Percentiles rank a stretch among this genome's conserved stretches.
Conservation (phyloP, 2,888 invertebrate species). For the Sphaerophoria taeniata region DNA sequence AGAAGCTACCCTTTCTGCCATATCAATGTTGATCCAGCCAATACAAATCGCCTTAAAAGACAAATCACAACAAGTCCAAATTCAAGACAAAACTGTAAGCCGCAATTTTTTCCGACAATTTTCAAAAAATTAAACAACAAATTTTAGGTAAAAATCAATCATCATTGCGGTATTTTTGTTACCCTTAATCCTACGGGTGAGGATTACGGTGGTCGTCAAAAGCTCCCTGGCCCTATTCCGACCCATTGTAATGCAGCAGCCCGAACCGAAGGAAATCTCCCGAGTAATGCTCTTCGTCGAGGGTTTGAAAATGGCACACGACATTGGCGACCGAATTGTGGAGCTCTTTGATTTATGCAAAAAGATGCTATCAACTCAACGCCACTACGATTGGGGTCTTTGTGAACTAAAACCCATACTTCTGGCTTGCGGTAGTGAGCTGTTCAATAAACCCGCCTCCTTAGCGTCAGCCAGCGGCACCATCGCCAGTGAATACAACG, state of each 20-base stretch:
- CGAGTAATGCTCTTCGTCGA: constrained; percentile 95
- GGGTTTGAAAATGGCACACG: constrained; percentile 90
- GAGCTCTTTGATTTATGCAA: constrained; percentile 93
- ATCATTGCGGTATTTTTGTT: constrained; percentile 97
- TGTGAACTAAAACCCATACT: constrained; percentile 97
- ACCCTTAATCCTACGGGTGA: constrained; percentile 98
- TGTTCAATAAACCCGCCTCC: constrained; percentile 78
- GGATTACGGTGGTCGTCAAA: constrained; percentile 97
- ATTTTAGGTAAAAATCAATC: constrained; percentile 89
- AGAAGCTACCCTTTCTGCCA: constrained; percentile 96
- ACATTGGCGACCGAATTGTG: constrained; percentile 92
- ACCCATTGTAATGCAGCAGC: constrained; percentile 97
- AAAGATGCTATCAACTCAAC: constrained; percentile 93
- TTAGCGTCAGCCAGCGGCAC: not conserved
- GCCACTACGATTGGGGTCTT: constrained; percentile 99
- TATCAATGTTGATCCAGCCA: constrained; percentile 96
- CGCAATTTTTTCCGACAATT: not conserved
- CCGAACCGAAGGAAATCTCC: constrained; percentile 94
- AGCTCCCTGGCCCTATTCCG: constrained; percentile 97
- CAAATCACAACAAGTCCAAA: constrained; percentile 83
- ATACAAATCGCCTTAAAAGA: constrained; percentile 92
- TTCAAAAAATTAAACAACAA: not conserved
- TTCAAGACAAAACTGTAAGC: constrained; percentile 84
- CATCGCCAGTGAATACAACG: constrained; percentile 80
- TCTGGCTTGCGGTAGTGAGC: constrained; percentile 87